Evolutionary conservation across 2,888 invertebrate species (phyloP), one percentile per base, ranked within the genome.

Genomic region (Galeruca laticollis): DNA sequence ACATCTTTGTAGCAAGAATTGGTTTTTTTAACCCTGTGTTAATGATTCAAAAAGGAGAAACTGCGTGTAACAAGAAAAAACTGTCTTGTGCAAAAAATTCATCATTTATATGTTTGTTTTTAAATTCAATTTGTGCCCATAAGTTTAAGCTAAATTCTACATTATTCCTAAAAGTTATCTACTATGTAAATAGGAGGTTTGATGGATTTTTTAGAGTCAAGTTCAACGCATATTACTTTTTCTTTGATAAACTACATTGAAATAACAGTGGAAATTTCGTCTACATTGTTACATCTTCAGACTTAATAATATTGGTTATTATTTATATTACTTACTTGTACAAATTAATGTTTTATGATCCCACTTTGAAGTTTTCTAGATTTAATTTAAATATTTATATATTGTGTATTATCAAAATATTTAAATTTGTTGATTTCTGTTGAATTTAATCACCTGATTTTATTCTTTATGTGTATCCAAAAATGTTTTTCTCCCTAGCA

Each of bases 121-220:
- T 82, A 79, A 82, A 83, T 82, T 83, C 84, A 84, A 84, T 83
- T 84, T 86, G 86, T 86, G 86, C 86, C 86, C 86, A 85, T 85
- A 86, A 73, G 85, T 85, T 85, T 84, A 86, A 86, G 85, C 86
- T 86, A 86, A 82, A 80, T 81, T 81, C 82, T 80, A 82, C 81
- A 78, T 79, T 79, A 78, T 77, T 75, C 76, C 81, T 82, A 66
- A 66, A 57, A 66, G 66, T 76, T 80, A 81, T 77, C 81, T 82
- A 82, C 77, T 80, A 79, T 82, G 82, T 84, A 84, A 83, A 82
- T 84, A 66, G 56, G 15, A 11, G n/a, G 18, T 35, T 57, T 57
- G 35, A 18, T 35, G 18, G 56, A 15, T 57, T 57, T 35, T 81
- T 63, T 69, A 68, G 70, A 71, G 71, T 65, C 68, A 69, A 62